Evolutionary conservation across 1,140 invertebrate species (phyloP), one percentile per base, ranked within the genome.

Genomic region (Physella acuta): DNA sequence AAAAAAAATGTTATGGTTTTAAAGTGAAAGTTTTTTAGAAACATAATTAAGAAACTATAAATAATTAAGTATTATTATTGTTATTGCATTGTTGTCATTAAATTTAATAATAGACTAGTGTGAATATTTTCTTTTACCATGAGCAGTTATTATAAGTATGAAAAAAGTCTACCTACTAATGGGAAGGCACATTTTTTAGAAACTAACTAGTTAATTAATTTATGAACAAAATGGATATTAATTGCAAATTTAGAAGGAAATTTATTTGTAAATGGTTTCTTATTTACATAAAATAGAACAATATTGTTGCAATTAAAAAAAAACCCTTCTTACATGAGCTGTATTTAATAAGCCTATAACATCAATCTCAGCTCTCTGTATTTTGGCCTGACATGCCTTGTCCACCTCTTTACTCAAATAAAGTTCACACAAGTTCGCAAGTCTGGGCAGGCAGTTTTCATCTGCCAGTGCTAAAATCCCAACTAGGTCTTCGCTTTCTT

Each of bases 351-450:
- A 70, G 17, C 78, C 79, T n/a, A 83, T 78, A 28, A 83, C 78
- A 55, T 83, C 81, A 61, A 83, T 81, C 1, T 79, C 75, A 16
- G 79, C 67, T 65, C 76, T 80, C 62, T 82, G 76, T 37, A 83
- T 83, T 26, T 73, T 73, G 71, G 79, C 76, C 2, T 55, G 64
- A 30, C 78, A 78, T 30, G 60, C 72, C 58, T 72, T 72, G 28
- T 83, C 81, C 0, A 83, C 79, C 68, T 81, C 79, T 70, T 82
- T 83, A 8, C 77, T 80, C 26, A 81, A 79, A 64, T 83, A 82
- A n/a, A 82, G 70, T 70, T 83, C 81, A 73, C 80, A 81, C 52
- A 83, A 65, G 62, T 78, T 80, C 16, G 78, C 63, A 0, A 83
- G 72, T 30, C 81, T 71, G n/a, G 69, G 65, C 52, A 75, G 71